These are phyloP conservation scores for Dorcus parallelipipedus DNA, from an alignment of 2,888 invertebrate genomes.

Conservation along the genomic window DNA sequence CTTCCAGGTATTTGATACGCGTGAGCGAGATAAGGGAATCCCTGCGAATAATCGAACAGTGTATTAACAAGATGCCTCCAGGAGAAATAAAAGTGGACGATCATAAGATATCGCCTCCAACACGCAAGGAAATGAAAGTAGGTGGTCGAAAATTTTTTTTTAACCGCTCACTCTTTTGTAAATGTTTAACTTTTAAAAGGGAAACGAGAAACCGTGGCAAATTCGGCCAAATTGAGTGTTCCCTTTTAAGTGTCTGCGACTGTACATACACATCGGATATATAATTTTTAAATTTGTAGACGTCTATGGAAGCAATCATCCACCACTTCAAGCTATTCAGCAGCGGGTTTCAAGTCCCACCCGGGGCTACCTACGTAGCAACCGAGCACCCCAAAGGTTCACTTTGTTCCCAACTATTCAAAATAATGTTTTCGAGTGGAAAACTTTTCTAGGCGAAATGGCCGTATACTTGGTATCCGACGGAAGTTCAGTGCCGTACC, in stretches of 20 bases:
- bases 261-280: not conserved
- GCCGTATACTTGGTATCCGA: constrained; percentile 85
- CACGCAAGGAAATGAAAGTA: constrained; percentile 74
- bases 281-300: constrained; percentile 36
- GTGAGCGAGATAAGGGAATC: constrained; percentile 74
- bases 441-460: constrained; percentile 57
- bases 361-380: constrained; percentile 76
- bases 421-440: not conserved
- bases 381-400: constrained; percentile 78
- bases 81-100: constrained; percentile 80
- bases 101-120: constrained; percentile 72
- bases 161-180: no score
- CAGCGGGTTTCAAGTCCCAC: constrained; percentile 81
- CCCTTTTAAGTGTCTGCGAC: no score
- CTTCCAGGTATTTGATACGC: constrained; percentile 58
- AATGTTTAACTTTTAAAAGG: no score
- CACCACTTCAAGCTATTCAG: constrained; percentile 85
- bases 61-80: constrained; percentile 76
- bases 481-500: constrained; percentile 71
- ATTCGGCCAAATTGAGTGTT: not conserved
- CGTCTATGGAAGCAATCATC: constrained; percentile 81
- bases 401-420: not conserved
- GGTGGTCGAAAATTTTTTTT: no score
- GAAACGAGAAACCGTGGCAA: no score
- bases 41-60: constrained; percentile 73